Base-by-base conservation (phyloP, 2,888 invertebrate species). In the Caenorhabditis afra region DNA sequence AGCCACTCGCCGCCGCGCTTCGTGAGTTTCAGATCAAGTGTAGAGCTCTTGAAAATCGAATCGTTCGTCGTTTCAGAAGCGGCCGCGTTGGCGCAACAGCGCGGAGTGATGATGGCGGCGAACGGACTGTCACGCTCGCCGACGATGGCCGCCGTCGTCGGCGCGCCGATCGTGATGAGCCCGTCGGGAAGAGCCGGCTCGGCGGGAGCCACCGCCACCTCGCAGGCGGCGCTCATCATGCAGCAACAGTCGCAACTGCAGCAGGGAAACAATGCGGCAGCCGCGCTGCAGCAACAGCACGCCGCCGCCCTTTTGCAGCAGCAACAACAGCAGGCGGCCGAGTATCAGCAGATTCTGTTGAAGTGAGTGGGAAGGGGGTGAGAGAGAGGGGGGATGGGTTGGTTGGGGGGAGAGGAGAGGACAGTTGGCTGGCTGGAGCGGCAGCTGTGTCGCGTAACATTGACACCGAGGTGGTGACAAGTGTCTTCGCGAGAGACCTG, bases 161-260 rank as follows among this genome's bases (percentile, higher is more conserved):
- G 87, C 41, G 86, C 87, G 10, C 87, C 87, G 14, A 83, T 87
- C 76, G 86, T 87, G 39, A 83, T 87, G 85, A 84, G 83, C 49
- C 87, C 87, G 3, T 70, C 78, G 50, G 74, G 82, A 39, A 61
- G 82, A 75, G 71, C 78, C 5, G 53, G 64, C 11, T 66, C 73
- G 14, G 59, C 75, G n/a, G 75, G 65, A 4, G 64, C 67, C 14
- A 53, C 78, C 0, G 78, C 71, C 50, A 73, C 75, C 1, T 77
- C 68, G 16, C 76, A 78, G 44, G 74, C 78, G 16, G 78, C 78
- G 7, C 44, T 71, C 1, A 53, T 78, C 22, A 78, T 77, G 77
- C 77, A 74, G 39, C 81, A 77, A 70, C 81, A 81, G 49, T 75
- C 70, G 23, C 81, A 74, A 62, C 49, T 77, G 22, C 81, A 73